A percentile compares a stretch with the other conserved stretches of the same genome.
These are phyloP conservation scores for Gandaritis pyraliata DNA, from an alignment of 2,888 invertebrate species.

Conservation along the genomic window DNA sequence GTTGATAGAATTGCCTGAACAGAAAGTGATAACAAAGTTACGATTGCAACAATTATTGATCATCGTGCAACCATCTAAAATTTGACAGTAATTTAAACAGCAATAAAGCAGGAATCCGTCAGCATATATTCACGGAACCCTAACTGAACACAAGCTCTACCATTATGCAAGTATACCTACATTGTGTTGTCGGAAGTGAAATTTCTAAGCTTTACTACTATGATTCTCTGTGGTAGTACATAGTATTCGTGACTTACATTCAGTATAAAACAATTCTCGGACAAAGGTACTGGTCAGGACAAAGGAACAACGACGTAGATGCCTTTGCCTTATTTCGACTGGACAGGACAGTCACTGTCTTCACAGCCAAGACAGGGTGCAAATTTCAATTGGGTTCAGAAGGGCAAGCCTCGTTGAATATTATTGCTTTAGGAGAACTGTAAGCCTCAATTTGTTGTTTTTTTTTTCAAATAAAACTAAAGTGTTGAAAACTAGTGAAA, in stretches of 20 bases:
- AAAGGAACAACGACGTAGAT: conserved; percentile 78
- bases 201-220: conserved; percentile 5
- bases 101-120: too few relatives aligned
- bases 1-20: too few relatives aligned
- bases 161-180: too few relatives aligned
- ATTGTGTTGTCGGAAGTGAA: conserved; percentile 10
- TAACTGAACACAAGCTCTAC: too few relatives aligned
- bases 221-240: conserved; percentile 52
- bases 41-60: too few relatives aligned
- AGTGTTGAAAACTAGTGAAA: too few relatives aligned
- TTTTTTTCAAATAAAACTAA: too few relatives aligned
- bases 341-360: conserved; percentile 65
- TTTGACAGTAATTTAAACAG: too few relatives aligned
- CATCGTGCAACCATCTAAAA: too few relatives aligned
- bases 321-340: conserved; percentile 78
- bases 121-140: too few relatives aligned
- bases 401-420: background rate
- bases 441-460: too few relatives aligned
- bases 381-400: conserved; percentile 27
- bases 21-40: too few relatives aligned
- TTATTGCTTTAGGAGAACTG: conserved; percentile 1
- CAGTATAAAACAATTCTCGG: conserved; percentile 82
- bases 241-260: conserved; percentile 83
- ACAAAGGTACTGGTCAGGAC: conserved; percentile 82
- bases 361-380: conserved; percentile 39